A percentile compares a stretch with the other conserved stretches of the same genome.
These are phyloP conservation scores for Caenorhabditis tropicalis DNA, from an alignment of 1,140 invertebrate species.

Conservation along the genomic window DNA sequence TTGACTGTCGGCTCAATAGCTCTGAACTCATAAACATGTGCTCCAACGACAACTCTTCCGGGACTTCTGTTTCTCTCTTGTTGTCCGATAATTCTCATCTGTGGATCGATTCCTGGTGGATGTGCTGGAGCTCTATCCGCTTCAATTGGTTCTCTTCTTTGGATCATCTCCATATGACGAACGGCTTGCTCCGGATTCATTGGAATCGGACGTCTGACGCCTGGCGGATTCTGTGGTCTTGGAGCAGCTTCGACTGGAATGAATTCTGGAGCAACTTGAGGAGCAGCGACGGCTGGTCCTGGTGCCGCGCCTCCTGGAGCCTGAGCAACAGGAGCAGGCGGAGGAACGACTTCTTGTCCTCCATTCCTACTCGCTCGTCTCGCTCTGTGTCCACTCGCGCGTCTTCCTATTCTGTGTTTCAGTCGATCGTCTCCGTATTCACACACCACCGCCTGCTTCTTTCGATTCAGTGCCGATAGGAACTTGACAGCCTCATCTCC, in stretches of 20 bases:
- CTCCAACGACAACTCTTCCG: slow-evolving; percentile 15
- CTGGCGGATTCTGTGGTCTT: not conserved
- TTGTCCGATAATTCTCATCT: not conserved
- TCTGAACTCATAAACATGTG: slow-evolving; percentile 7
- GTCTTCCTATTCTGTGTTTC: slow-evolving; percentile 45
- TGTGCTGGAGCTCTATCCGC: too few relatives aligned
- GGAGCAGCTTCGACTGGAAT: not conserved
- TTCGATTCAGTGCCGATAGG: slow-evolving; percentile 48
- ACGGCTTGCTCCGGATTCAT: not conserved
- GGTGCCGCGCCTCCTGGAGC: not conserved
- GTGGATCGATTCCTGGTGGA: too few relatives aligned
- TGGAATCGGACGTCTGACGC: not conserved
- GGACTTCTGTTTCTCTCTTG: not conserved
- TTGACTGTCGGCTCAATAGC: not conserved
- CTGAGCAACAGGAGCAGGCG: too few relatives aligned
- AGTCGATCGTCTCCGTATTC: slow-evolving; percentile 55
- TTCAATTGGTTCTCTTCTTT: too few relatives aligned
- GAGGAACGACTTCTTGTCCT: not conserved
- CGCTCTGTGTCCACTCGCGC: not conserved
- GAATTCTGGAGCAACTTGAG: not conserved
- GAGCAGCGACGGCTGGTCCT: not conserved
- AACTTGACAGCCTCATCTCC: slow-evolving; percentile 52
- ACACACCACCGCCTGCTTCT: slow-evolving; percentile 53
- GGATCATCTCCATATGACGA: not conserved
- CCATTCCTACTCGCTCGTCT: slow-evolving; percentile 4